Evolutionary conservation across 2,113 vertebrate species (phyloP), one percentile per base, ranked within the genome.

Genomic region (Epinephelus cyanopodus): DNA sequence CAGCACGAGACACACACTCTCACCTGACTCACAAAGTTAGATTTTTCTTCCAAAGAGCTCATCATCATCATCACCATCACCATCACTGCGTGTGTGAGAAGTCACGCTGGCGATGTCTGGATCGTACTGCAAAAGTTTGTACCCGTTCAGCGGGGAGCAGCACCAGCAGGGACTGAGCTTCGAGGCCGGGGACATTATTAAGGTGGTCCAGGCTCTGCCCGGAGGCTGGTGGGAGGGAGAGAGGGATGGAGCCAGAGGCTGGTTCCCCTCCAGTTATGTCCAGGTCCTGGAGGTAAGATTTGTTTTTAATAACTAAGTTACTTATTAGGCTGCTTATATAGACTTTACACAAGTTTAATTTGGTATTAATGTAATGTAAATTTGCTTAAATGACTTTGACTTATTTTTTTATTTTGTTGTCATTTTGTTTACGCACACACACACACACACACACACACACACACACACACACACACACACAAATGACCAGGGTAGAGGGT

Each of bases 141-240:
- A 99, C 93, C 95, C 96, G 58, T 98, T 98, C 94, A 96, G 95
- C 71, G 98, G 97, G 81, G 97, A 98, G 79, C 95, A 97, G 89
- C 97, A 98, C 90, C 94, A 95, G 84, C 97, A 97, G 83, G 98
- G 98, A 29, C 95, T 99, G 74, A 95, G 93, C 92, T 99, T 99
- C 90, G 93, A 96, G 64, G 96, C 96, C 4, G 98, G 98, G 27
- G 98, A 98, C 72, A 89, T 97, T n/a, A 94, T 99, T 80, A 95
- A 93, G 57, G 94, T 99, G 84, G 93, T 97, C 63, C 97, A 98
- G 93, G 95, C 96, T 90, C 92, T 96, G 66, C 96, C 97, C 66
- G 98, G 97, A 70, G 98, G 98, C 84, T 99, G 98, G 98, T 99
- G 98, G 97, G 98, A 99, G 94, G 98, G 98, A 42, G 97, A 99